Base-by-base conservation (phyloP, 2,888 invertebrate genomes). In the Megalurothrips usitatus region DNA sequence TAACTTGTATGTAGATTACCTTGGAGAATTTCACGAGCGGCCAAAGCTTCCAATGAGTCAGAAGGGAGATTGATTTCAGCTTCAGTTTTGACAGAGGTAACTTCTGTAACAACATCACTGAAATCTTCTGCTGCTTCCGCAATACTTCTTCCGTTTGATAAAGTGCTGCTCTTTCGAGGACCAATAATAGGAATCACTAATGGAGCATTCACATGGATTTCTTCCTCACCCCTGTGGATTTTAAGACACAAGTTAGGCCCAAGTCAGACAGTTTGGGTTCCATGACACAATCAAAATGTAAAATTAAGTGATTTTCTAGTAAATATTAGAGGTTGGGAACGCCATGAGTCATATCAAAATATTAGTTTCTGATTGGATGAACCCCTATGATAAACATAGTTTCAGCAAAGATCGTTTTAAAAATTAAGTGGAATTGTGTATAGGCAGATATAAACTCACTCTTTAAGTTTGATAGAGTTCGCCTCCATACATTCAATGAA, bases 401-500 rank as follows among this genome's bases (percentile, higher is more conserved):
- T 17, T 19, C 78, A 48, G 58, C 14, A 63, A 78, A 48, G n/a
- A 81, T n/a, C 12, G 49, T 43, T 17, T 58, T n/a, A 43, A 12
- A 28, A 75, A 79, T 63, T 34, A 17, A 26, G 48, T 82, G 82
- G 58, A 78, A 80, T 78, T 81, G 79, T 75, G 81, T 82, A 81
- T 84, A 82, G 14, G 83, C 84, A 81, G 84, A 84, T 23, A 84
- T 83, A 83, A 78, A 89, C 91, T 89, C 89, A 94, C 94, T 92
- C 92, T 80, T 93, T 89, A 63, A 94, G 88, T 90, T 93, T 94
- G 79, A 95, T 94, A 79, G 92, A 88, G 85, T 94, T 91, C 34
- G 91, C 92, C 87, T 95, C 94, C 4, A 95, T 87, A 85, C 93
- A 94, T 85, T 94, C 93, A 81, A 95, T 93, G 79, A 92, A 90